Conservation (phyloP, 2,888 invertebrate species). For the Luffia ferchaultella region DNA sequence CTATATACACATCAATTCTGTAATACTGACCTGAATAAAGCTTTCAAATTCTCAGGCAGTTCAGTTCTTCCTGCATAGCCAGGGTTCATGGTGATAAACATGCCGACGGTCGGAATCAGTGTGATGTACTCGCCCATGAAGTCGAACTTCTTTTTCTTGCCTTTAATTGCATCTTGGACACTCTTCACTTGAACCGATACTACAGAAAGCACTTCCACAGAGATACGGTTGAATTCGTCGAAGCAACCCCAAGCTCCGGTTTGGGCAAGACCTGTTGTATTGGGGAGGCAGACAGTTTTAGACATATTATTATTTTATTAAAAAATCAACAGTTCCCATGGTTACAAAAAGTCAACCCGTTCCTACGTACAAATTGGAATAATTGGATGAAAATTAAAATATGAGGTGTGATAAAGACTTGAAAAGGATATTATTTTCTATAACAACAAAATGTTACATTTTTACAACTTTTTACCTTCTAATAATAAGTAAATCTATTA, state of each 20-base stretch:
- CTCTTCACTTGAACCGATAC: slow-evolving; percentile 93
- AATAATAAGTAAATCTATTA: too few species aligned
- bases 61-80: slow-evolving; percentile 94
- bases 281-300: too few species aligned
- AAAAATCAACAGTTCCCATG: too few species aligned
- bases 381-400: too few species aligned
- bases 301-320: too few species aligned
- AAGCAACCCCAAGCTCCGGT: slow-evolving; percentile 98
- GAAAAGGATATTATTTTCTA: too few species aligned
- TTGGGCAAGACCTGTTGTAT: slow-evolving; percentile 80
- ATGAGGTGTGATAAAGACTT: too few species aligned
- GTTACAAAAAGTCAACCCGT: too few species aligned
- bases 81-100: slow-evolving; percentile 97
- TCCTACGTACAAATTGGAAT: too few species aligned
- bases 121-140: slow-evolving; percentile 85
- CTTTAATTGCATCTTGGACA: slow-evolving; percentile 87
- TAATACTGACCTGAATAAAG: slow-evolving; percentile 66
- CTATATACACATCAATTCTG: neutral
- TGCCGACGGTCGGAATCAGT: slow-evolving; percentile 80
- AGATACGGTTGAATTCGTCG: slow-evolving; percentile 95
- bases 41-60: slow-evolving; percentile 82
- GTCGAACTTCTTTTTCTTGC: slow-evolving; percentile 79
- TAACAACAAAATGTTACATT: too few species aligned
- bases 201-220: slow-evolving; percentile 93
- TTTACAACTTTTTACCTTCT: too few species aligned